These are phyloP conservation scores for Antheraea mylitta DNA, from an alignment of 1,140 invertebrate genomes.

Conservation along the genomic window DNA sequence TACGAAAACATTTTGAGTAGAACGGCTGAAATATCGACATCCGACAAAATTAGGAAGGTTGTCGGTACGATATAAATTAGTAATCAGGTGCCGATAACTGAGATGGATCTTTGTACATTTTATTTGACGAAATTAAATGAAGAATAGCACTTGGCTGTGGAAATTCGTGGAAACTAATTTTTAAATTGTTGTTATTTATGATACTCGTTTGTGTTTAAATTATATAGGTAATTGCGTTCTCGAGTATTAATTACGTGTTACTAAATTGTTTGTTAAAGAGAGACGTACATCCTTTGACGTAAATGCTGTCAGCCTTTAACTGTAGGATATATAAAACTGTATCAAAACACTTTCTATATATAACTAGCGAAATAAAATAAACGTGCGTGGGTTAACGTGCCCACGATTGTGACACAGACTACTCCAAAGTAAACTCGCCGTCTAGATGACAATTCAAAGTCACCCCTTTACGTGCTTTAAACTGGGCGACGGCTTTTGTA, in stretches of 20 bases:
- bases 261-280: not conserved
- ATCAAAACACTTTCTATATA: not conserved
- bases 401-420: not conserved
- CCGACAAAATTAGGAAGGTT: too few species aligned
- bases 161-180: not conserved
- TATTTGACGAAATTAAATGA: too few species aligned
- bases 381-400: not conserved
- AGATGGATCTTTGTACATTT: too few species aligned
- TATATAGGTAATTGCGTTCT: not conserved
- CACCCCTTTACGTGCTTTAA: conserved; percentile 21
- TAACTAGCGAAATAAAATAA: not conserved
- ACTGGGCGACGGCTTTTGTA: conserved; percentile 27
- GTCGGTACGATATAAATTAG: too few species aligned
- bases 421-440: conserved; percentile 12
- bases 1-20: too few species aligned
- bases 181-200: not conserved
- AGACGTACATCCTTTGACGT: not conserved
- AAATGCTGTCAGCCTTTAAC: not conserved
- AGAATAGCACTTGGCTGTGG: too few species aligned
- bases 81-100: too few species aligned
- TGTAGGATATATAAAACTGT: not conserved
- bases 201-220: not conserved
- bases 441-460: conserved; percentile 32
- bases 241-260: not conserved
- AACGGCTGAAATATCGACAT: too few species aligned